phyloP scores from a whole-genome alignment of 2,888 invertebrate genomes.

The Zelleria hepariella region DNA sequence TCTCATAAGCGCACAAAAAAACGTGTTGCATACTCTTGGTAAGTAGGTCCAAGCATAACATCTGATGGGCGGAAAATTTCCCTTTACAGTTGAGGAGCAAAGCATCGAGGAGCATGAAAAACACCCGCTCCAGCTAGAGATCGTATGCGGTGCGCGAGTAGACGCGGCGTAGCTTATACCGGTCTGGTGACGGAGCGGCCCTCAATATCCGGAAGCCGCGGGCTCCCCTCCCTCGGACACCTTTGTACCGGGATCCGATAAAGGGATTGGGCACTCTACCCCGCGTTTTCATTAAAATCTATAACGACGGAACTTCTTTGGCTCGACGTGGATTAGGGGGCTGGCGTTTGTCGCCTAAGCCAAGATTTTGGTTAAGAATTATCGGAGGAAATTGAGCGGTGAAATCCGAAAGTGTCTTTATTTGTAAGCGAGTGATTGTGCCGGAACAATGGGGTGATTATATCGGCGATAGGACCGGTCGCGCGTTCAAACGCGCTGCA shows the following conservation, averaged over 20 bases:
- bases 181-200: conserved; percentile 8
- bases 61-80: no score
- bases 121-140: no score
- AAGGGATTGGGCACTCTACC: conserved; percentile 21
- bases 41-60: no score
- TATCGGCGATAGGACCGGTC: conserved; percentile 13
- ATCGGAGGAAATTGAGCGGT: background rate
- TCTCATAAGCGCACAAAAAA: no score
- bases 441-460: conserved; percentile 37
- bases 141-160: background rate
- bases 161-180: background rate
- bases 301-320: conserved; percentile 17
- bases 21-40: no score
- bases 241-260: conserved; percentile 30
- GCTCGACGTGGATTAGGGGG: background rate
- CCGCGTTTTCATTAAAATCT: conserved; percentile 20
- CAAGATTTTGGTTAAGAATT: background rate
- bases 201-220: conserved; percentile 30
- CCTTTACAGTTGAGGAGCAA: no score
- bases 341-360: background rate
- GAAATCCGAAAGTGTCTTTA: background rate
- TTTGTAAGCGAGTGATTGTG: background rate
- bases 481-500: conserved; percentile 33
- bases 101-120: no score
- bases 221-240: conserved; percentile 31